Evolutionary conservation across 2,113 vertebrate genomes (phyloP).

Genomic region (Propithecus coquereli): DNA sequence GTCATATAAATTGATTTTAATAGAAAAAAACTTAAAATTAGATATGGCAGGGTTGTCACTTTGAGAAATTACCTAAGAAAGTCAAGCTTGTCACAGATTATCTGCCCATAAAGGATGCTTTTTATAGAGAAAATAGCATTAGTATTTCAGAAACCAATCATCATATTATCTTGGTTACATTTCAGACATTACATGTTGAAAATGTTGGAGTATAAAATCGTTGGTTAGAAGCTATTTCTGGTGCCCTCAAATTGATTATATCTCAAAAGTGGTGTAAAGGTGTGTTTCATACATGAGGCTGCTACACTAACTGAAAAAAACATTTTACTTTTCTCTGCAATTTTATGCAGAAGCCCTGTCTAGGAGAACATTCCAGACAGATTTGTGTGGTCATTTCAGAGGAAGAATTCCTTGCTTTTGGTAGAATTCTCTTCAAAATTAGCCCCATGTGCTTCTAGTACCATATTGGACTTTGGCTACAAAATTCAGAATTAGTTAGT

Average conservation of each 20-base stretch:
- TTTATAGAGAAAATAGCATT: not conserved
- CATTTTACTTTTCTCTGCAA: not conserved
- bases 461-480: not conserved
- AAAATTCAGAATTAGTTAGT: not conserved
- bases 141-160: not conserved
- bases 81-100: not conserved
- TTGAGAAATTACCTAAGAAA: conserved; percentile 31
- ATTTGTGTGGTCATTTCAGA: not conserved
- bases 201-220: not conserved
- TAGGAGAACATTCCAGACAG: not conserved
- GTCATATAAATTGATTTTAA: not conserved
- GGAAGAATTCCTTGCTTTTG: not conserved
- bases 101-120: not conserved
- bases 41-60: not conserved
- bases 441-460: not conserved
- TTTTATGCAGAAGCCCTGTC: not conserved
- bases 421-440: not conserved
- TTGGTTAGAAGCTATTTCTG: not conserved
- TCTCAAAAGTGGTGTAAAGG: not conserved
- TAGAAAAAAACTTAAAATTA: not conserved
- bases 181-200: not conserved
- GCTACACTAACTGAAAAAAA: not conserved
- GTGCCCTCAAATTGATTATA: not conserved
- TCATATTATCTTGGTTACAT: not conserved
- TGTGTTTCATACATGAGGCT: not conserved